Evolutionary conservation across 2,113 vertebrate genomes (phyloP), one percentile per base, ranked within the genome.

Genomic region (Mormoops blainvillei): DNA sequence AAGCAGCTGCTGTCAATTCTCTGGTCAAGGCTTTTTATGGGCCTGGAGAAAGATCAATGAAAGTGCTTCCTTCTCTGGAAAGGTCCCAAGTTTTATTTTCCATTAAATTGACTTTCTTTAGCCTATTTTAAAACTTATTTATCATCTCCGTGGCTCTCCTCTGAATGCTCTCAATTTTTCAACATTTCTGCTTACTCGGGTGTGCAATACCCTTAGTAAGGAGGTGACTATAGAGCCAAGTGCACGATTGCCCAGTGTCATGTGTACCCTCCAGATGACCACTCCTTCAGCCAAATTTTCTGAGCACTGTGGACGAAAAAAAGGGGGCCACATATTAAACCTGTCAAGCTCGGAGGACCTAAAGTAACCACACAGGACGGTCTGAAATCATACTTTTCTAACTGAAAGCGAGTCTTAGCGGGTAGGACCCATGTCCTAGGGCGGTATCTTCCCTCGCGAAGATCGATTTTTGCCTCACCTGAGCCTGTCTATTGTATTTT

Each of bases 21-120:
- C 77, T 38, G 24, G 67, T 68, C 38, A 52, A 82, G 97, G 38
- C 2, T n/a, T n/a, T 91, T 87, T 68, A 38, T 43, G 31, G 54
- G 38, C 48, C 81, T 88, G 65, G 76, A 82, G 31, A 85, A 90
- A 88, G 88, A 82, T 50, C 54, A 58, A 12, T 28, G 36, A 77
- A 26, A 26, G 2, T 50, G 41, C 26, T 63, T 76, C 18, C 50
- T 91, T 86, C 68, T 90, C 86, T 81, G 68, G 26, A 81, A 86
- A 93, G 43, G 7, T 41, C 77, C 50, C n/a, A 81, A 28, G 10
- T 26, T 61, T 58, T 76, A 54, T 68, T 96, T 95, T 95, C 56
- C 61, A 88, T 95, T 94, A 88, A 61, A 56, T 56, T 95, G 48
- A 83, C 12, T 96, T 90, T 16, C 26, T 63, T 91, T 61, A 41